A percentile compares a stretch with the other conserved stretches of the same genome.
Evolutionary conservation across 2,888 invertebrate genomes (phyloP).

Genomic region (Prosapia bicincta): DNA sequence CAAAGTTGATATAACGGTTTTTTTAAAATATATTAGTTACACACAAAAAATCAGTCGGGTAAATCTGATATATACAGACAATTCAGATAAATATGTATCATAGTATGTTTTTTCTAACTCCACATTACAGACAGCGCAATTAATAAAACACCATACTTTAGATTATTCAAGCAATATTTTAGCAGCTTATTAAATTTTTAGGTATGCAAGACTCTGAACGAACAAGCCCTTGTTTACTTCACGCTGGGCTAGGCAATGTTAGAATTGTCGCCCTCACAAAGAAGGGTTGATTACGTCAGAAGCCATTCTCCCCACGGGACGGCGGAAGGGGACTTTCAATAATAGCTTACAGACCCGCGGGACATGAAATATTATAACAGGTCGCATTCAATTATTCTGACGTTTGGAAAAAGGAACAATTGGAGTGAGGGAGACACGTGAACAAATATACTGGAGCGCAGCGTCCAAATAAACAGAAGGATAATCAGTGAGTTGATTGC

Average conservation of each 20-base stretch:
- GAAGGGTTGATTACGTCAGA: not conserved
- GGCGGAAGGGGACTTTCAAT: conserved; percentile 12
- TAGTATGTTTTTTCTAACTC: too few relatives aligned
- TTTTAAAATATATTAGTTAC: too few relatives aligned
- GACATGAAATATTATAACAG: conserved; percentile 26
- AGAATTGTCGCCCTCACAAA: not conserved
- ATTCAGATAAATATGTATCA: too few relatives aligned
- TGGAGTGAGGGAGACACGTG: conserved; percentile 20
- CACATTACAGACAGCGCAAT: too few relatives aligned
- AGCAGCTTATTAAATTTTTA: too few relatives aligned
- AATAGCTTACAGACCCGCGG: conserved; percentile 15
- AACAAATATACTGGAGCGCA: conserved; percentile 15
- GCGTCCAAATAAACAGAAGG: conserved; percentile 15
- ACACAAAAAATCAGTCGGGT: too few relatives aligned
- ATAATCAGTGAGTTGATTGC: not conserved
- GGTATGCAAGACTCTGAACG: too few relatives aligned
- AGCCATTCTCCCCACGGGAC: not conserved
- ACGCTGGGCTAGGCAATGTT: not conserved
- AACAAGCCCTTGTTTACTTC: not conserved
- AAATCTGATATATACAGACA: too few relatives aligned
- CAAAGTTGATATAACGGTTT: too few relatives aligned
- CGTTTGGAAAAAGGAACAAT: conserved; percentile 21
- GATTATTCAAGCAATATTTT: too few relatives aligned
- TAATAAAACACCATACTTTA: too few relatives aligned
- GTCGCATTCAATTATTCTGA: conserved; percentile 20